These are phyloP conservation scores for Fringilla coelebs DNA, from an alignment of 2,797 vertebrate genomes.

Conservation along the genomic window DNA sequence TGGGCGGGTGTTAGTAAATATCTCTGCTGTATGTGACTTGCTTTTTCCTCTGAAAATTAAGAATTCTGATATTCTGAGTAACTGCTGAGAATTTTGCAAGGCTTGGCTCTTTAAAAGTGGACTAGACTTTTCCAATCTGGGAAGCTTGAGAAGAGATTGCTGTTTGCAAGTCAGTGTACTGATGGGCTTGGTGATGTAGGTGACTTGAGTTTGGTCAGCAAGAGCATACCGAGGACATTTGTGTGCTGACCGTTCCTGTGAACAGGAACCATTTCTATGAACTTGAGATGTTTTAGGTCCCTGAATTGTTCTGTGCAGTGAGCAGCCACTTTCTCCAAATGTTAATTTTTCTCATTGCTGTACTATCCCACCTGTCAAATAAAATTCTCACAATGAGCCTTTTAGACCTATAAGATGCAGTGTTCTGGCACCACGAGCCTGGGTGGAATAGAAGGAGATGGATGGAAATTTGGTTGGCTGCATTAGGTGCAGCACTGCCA, in stretches of 20 bases:
- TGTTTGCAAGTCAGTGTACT: neutral
- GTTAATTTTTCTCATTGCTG: neutral
- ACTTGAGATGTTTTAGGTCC: neutral
- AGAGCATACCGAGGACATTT: neutral
- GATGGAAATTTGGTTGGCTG: neutral
- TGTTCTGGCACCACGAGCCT: neutral
- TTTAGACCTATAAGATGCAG: neutral
- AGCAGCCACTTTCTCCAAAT: neutral
- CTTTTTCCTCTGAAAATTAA: neutral
- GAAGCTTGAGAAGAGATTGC: neutral
- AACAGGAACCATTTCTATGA: neutral
- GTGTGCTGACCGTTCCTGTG: neutral
- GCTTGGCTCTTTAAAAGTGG: neutral
- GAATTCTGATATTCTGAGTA: neutral
- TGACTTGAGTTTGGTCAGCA: neutral
- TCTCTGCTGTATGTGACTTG: neutral
- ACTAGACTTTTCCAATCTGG: neutral
- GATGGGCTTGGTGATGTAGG: neutral
- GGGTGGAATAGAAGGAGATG: neutral
- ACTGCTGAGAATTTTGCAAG: neutral
- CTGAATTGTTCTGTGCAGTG: neutral
- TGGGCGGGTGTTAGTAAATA: neutral
- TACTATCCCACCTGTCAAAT: neutral
- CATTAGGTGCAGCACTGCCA: accelerated
- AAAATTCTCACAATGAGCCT: neutral